These are phyloP conservation scores for Rhipidura dahli DNA, from an alignment of 2,113 vertebrate genomes.

Conservation along the genomic window DNA sequence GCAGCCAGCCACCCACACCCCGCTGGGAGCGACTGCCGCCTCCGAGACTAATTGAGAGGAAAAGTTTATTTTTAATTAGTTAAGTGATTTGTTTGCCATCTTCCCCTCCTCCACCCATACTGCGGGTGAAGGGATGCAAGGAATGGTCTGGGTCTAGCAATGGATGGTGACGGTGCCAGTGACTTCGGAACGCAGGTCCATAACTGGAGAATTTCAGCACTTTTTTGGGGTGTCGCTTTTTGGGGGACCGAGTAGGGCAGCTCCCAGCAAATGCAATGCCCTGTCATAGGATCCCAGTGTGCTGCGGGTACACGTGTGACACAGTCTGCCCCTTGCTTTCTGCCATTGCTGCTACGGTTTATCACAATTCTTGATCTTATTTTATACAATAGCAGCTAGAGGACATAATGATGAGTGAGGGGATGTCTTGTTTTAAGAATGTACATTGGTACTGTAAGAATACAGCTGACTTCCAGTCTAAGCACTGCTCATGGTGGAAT, in stretches of 20 bases:
- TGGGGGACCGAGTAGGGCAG: neutral
- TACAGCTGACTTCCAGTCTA: neutral
- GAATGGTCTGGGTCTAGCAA: neutral
- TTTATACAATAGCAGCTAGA: neutral
- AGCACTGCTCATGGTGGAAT: neutral
- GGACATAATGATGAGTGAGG: neutral
- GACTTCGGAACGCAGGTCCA: neutral
- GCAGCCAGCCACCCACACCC: neutral
- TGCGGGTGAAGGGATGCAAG: neutral
- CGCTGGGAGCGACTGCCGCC: neutral
- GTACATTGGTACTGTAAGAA: neutral
- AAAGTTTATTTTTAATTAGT: neutral
- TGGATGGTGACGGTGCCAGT: neutral
- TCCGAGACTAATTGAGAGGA: neutral
- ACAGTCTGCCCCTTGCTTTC: neutral
- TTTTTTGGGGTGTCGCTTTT: neutral
- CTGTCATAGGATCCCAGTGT: rapidly evolving
- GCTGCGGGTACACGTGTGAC: rapidly evolving
- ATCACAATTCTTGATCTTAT: neutral
- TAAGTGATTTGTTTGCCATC: rapidly evolving
- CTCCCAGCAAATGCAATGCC: rapidly evolving
- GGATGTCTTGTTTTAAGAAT: neutral
- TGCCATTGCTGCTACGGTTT: neutral
- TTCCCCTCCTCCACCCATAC: neutral
- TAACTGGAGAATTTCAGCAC: neutral